A percentile compares a stretch with the other conserved stretches of the same genome.
Evolutionary conservation across 2,888 invertebrate species (phyloP).

Genomic region (Mantis religiosa): DNA sequence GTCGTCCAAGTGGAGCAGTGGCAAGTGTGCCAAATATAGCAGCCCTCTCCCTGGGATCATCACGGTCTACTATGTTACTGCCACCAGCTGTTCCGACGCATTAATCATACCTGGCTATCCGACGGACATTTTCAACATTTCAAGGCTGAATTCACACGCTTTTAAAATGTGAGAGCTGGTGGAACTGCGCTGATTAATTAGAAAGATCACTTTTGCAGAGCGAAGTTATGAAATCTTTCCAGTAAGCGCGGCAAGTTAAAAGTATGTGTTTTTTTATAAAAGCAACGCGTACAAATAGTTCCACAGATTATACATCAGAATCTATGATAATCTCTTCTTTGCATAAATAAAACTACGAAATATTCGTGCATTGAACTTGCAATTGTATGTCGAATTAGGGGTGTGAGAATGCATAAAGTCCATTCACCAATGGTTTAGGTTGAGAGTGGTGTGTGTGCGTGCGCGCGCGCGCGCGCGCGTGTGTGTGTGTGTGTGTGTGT

Average conservation of each 20-base stretch:
- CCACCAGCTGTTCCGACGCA: background rate
- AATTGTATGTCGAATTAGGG: too few relatives aligned
- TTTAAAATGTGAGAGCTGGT: background rate
- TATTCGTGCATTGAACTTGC: too few relatives aligned
- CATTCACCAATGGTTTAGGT: too few relatives aligned
- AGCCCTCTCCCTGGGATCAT: background rate
- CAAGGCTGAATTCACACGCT: background rate
- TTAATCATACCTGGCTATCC: background rate
- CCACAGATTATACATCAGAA: too few relatives aligned
- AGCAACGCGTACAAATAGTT: too few relatives aligned
- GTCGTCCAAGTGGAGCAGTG: background rate
- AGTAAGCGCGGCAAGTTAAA: background rate
- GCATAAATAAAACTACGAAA: too few relatives aligned
- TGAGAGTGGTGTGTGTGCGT: too few relatives aligned
- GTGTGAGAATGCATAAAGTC: too few relatives aligned
- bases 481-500: too few relatives aligned
- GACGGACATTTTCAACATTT: background rate
- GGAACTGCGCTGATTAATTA: background rate
- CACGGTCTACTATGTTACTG: background rate
- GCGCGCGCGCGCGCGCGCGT: too few relatives aligned
- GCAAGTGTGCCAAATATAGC: background rate
- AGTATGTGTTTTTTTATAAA: background rate
- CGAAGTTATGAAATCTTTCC: background rate
- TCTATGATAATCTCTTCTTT: too few relatives aligned
- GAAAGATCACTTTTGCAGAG: background rate